These are phyloP conservation scores for Cheilosia vulpina DNA, from an alignment of 2,888 invertebrate genomes.

Conservation along the genomic window DNA sequence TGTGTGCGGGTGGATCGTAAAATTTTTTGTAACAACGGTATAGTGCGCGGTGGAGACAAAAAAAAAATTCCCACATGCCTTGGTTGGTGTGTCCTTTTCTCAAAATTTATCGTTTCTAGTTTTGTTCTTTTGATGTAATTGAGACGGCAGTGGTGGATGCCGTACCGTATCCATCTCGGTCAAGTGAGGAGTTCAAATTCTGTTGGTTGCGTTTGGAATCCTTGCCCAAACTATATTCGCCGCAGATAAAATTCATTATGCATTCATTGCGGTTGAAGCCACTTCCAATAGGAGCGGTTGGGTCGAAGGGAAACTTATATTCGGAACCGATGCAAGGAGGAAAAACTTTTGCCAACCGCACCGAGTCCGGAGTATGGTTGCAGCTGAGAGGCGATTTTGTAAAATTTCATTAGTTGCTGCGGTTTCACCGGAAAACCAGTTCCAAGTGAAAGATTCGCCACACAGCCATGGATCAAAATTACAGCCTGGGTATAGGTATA, in stretches of 20 bases:
- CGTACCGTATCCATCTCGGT: background rate
- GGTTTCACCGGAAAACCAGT: conserved; percentile 32
- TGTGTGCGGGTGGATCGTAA: conserved; percentile 34
- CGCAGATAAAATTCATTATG: conserved; percentile 71
- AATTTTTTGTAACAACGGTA: conserved; percentile 19
- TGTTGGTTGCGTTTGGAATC: background rate
- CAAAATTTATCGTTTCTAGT: conserved; percentile 24
- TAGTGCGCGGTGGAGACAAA: background rate
- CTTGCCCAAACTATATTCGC: conserved; percentile 45
- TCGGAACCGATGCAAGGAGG: background rate
- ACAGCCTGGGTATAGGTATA: too few species aligned
- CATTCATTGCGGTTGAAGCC: conserved; percentile 58
- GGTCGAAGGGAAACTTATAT: conserved; percentile 1
- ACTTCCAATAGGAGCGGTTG: conserved; percentile 54
- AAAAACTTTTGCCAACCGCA: conserved; percentile 57
- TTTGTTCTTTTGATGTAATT: background rate
- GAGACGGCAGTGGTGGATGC: background rate
- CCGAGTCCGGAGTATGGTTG: background rate
- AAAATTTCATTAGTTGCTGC: conserved; percentile 60
- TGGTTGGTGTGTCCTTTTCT: conserved; percentile 1
- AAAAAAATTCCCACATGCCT: conserved; percentile 26
- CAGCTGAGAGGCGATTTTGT: conserved; percentile 33
- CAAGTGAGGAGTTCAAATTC: background rate
- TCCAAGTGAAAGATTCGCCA: background rate
- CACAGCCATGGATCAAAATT: too few species aligned